A percentile compares a stretch with the other conserved stretches of the same genome.
Evolutionary conservation across 1,140 invertebrate species (phyloP).

Genomic region (Belonocnema kinseyi): DNA sequence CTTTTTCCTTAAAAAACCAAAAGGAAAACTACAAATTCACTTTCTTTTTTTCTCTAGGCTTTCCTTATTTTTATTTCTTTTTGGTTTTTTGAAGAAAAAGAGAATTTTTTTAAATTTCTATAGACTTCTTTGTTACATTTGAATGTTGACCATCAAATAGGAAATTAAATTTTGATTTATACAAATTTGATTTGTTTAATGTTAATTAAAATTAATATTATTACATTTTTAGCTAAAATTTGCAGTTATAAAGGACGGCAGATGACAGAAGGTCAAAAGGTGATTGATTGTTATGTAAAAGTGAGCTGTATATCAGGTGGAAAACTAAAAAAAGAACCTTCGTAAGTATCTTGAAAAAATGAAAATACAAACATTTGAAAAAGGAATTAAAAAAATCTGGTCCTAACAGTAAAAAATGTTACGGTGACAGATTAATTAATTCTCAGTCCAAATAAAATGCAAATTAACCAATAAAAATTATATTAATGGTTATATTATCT

Average conservation of each 20-base stretch:
- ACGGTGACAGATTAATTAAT: background rate
- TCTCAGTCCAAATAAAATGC: background rate
- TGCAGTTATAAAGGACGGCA: slow-evolving; percentile 22
- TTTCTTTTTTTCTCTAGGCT: background rate
- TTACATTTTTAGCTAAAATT: background rate
- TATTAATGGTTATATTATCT: background rate
- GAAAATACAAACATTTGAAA: background rate
- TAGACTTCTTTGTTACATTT: too few species aligned
- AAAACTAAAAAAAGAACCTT: background rate
- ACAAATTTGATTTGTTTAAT: too few species aligned
- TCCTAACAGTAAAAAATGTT: background rate
- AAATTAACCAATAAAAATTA: background rate
- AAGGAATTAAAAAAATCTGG: too few species aligned
- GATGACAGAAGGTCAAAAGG: background rate
- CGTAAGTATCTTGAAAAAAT: background rate
- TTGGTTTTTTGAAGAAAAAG: background rate
- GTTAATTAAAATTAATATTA: background rate
- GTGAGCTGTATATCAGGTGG: background rate
- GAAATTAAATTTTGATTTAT: too few species aligned
- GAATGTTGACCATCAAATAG: too few species aligned
- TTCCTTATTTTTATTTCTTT: background rate
- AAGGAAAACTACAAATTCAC: background rate
- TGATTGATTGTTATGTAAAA: slow-evolving; percentile 31
- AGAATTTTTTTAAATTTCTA: background rate
- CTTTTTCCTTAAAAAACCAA: background rate